A percentile compares a stretch with the other conserved stretches of the same genome.
Conservation (phyloP, 2,113 vertebrate genomes). For the Eulacestoma nigropectus region DNA sequence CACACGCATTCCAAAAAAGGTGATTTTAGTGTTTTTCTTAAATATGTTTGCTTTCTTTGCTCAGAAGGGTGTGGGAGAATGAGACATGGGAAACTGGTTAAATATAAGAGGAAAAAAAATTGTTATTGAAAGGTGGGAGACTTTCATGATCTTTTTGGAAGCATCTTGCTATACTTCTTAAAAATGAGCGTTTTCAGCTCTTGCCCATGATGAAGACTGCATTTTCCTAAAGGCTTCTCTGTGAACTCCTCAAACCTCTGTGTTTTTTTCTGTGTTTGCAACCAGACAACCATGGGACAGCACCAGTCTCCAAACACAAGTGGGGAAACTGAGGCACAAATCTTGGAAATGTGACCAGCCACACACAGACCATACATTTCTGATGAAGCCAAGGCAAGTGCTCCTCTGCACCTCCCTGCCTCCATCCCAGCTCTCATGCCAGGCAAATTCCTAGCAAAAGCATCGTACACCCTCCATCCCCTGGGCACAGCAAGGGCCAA, state of each 20-base stretch:
- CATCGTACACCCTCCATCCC: neutral
- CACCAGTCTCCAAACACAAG: neutral
- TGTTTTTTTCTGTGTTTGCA: neutral
- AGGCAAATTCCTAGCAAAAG: neutral
- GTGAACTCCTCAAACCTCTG: neutral
- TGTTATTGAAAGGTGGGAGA: neutral
- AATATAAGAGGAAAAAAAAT: neutral
- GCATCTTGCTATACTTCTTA: neutral
- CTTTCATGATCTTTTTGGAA: neutral
- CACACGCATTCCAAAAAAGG: neutral
- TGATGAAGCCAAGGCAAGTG: neutral
- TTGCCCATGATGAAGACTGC: fast-evolving
- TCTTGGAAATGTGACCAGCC: neutral
- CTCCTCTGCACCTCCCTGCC: neutral
- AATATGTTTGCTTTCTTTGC: neutral
- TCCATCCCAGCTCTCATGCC: neutral
- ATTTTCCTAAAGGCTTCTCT: neutral
- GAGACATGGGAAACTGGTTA: neutral
- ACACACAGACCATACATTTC: neutral
- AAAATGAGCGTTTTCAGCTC: neutral
- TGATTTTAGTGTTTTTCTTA: neutral
- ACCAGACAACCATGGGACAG: neutral
- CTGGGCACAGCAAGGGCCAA: neutral
- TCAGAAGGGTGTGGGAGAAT: neutral
- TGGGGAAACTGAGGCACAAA: neutral